Evolutionary conservation across 2,113 vertebrate species (phyloP).

Genomic region (Prochilodus magdalenae): DNA sequence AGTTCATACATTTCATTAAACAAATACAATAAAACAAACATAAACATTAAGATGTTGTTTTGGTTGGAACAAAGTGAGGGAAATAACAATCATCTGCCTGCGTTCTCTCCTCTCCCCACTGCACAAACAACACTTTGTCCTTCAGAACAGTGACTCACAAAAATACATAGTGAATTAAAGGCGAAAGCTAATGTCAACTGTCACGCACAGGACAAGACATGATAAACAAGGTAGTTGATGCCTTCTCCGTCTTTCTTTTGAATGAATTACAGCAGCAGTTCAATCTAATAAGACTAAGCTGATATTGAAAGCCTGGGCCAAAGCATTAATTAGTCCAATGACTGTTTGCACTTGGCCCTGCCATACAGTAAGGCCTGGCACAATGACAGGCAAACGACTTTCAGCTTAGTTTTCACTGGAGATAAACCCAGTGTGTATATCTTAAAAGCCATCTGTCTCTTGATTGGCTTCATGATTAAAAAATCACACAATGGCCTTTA

Average conservation of each 20-base stretch:
- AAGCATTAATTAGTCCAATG: conserved; percentile 35
- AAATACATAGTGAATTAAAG: conserved; percentile 25
- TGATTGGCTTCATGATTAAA: conserved; percentile 5
- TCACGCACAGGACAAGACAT: conserved; percentile 16
- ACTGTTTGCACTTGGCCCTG: conserved; percentile 17
- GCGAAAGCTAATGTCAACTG: conserved; percentile 17
- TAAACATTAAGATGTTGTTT: too few relatives aligned
- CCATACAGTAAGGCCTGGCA: conserved; percentile 13
- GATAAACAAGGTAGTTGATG: conserved; percentile 19
- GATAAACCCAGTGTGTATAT: conserved; percentile 2
- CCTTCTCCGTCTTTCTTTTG: conserved; percentile 13
- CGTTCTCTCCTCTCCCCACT: not conserved
- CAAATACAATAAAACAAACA: too few relatives aligned
- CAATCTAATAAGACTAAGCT: conserved; percentile 21
- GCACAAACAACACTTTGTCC: not conserved
- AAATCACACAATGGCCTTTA: conserved; percentile 21
- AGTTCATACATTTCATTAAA: too few relatives aligned
- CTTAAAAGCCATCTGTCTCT: not conserved
- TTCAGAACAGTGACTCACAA: not conserved
- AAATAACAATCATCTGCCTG: too few relatives aligned
- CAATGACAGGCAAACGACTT: conserved; percentile 23
- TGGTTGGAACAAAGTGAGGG: too few relatives aligned
- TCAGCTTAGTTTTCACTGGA: conserved; percentile 15
- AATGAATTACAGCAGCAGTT: conserved; percentile 16
- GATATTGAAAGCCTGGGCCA: not conserved